Percentiles rank a stretch among this genome's conserved stretches.
Evolutionary conservation across 2,797 vertebrate genomes (phyloP).

Genomic region (Gambelia wislizenii): DNA sequence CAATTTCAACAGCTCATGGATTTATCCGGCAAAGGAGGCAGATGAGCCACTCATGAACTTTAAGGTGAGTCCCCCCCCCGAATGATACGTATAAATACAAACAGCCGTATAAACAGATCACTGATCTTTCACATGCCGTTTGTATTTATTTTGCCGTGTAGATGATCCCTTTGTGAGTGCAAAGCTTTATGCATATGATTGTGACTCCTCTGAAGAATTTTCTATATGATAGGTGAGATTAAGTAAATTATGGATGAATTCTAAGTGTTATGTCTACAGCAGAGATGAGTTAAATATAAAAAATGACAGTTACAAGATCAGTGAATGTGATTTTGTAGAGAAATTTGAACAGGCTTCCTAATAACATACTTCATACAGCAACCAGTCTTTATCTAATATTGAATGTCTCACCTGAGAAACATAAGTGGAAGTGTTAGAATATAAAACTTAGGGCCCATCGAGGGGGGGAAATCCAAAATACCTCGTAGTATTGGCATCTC

Average conservation of each 20-base stretch:
- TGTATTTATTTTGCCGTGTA: too few relatives aligned
- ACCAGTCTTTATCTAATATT: constrained; percentile 4
- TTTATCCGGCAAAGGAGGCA: too few relatives aligned
- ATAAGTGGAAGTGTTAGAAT: constrained; percentile 14
- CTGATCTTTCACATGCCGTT: too few relatives aligned
- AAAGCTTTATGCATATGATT: background rate
- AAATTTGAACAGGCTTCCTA: constrained; percentile 12
- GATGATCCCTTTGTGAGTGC: background rate
- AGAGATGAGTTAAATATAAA: constrained; percentile 16
- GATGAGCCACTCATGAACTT: too few relatives aligned
- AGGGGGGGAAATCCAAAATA: too few relatives aligned
- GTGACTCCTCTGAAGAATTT: constrained; percentile 42
- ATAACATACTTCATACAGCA: background rate
- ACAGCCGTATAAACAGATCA: too few relatives aligned
- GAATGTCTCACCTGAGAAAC: constrained; percentile 2
- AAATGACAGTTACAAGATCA: background rate
- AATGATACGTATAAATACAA: too few relatives aligned
- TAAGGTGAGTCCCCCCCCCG: too few relatives aligned
- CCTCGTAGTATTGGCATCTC: too few relatives aligned
- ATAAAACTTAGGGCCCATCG: too few relatives aligned
- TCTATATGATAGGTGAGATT: constrained; percentile 19
- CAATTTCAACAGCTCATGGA: too few relatives aligned
- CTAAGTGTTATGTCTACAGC: background rate
- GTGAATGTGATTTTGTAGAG: background rate
- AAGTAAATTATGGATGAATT: constrained; percentile 15